Conservation (phyloP, 2,113 vertebrate species). For the Pseudorectes ferrugineus region DNA sequence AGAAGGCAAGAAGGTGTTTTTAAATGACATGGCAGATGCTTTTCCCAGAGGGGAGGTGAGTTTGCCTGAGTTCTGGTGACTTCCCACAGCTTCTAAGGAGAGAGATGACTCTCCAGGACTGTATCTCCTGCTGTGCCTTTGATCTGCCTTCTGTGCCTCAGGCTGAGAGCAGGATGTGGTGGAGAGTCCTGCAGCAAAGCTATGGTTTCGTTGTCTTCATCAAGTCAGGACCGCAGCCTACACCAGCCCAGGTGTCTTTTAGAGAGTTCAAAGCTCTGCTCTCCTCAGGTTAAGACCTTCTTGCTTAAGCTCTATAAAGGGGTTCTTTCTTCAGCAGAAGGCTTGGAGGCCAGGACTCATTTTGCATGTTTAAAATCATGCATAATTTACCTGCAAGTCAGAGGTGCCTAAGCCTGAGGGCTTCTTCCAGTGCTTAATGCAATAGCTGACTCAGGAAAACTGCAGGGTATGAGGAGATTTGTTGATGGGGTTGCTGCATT, state of each 20-base stretch:
- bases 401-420: background rate
- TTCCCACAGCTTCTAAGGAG: background rate
- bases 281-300: background rate
- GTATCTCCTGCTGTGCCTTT: background rate
- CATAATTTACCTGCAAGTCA: conserved; percentile 11
- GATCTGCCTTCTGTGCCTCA: background rate
- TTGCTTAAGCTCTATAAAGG: background rate
- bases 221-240: background rate
- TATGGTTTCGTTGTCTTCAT: background rate
- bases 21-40: background rate
- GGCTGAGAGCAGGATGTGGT: background rate
- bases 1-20: background rate
- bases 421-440: background rate
- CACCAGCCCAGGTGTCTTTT: background rate
- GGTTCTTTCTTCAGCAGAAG: background rate
- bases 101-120: background rate
- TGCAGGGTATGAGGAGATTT: background rate
- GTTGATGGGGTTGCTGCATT: background rate
- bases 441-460: background rate
- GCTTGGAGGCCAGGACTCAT: background rate
- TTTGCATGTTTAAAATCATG: background rate
- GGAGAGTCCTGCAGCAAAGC: background rate
- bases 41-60: background rate
- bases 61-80: background rate
- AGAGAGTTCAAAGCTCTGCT: background rate